These are phyloP conservation scores for Meloe dianella DNA, from an alignment of 2,888 invertebrate species.

Conservation along the genomic window DNA sequence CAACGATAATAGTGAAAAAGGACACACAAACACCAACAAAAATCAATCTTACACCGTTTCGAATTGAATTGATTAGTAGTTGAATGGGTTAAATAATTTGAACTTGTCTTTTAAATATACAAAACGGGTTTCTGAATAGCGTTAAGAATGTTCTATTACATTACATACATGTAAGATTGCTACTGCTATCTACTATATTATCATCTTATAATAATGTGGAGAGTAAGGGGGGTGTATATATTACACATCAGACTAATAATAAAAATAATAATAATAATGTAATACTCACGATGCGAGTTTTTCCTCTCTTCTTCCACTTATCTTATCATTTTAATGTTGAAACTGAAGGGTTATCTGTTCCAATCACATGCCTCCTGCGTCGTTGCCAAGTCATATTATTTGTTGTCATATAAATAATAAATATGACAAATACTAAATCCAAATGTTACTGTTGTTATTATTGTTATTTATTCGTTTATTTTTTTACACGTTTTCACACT, in stretches of 20 bases:
- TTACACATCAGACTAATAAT: slow-evolving; percentile 7
- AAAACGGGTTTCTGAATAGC: slow-evolving; percentile 32
- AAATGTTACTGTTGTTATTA: neutral
- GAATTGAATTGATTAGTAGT: slow-evolving; percentile 38
- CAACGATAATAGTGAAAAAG: slow-evolving; percentile 9
- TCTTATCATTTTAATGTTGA: slow-evolving; percentile 49
- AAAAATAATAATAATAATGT: neutral
- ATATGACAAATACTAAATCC: neutral
- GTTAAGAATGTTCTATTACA: slow-evolving; percentile 17
- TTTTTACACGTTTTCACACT: neutral
- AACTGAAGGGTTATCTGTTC: slow-evolving; percentile 50
- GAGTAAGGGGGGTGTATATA: neutral
- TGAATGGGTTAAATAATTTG: slow-evolving; percentile 42
- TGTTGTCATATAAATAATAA: neutral
- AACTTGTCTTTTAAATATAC: slow-evolving; percentile 38
- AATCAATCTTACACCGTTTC: slow-evolving; percentile 33
- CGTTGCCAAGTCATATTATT: slow-evolving; percentile 47
- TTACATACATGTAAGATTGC: slow-evolving; percentile 15
- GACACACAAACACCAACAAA: slow-evolving; percentile 15
- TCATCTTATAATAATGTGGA: neutral
- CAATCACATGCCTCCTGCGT: slow-evolving; percentile 48
- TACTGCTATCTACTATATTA: neutral
- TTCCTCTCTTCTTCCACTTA: slow-evolving; percentile 25
- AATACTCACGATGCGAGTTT: slow-evolving; percentile 11
- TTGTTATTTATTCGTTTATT: neutral